phyloP scores from a whole-genome alignment of 2,797 vertebrate species.

The Rhinichthys osculus region DNA sequence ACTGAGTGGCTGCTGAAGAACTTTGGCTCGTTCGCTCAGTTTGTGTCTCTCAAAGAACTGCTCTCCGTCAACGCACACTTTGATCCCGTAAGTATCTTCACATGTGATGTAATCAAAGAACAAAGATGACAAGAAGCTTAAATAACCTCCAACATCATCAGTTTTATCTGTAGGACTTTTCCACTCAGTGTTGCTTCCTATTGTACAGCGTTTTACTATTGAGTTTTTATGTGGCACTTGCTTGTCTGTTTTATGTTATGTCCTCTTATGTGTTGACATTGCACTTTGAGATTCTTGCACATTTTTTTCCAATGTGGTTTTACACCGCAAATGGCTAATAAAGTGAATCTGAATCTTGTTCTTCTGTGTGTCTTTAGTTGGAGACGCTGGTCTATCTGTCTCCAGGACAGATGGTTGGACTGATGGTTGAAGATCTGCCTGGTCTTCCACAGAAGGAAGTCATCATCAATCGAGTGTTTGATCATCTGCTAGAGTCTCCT shows the following conservation, averaged over 20 bases:
- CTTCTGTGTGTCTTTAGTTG: conserved; percentile 61
- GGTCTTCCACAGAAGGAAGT: conserved; percentile 60
- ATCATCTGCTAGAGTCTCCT: conserved; percentile 65
- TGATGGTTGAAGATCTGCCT: conserved; percentile 69
- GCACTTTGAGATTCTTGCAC: too few relatives aligned
- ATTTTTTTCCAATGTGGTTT: too few relatives aligned
- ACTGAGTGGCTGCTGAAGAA: conserved; percentile 47
- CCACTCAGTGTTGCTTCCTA: too few relatives aligned
- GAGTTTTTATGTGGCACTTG: too few relatives aligned
- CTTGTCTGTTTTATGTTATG: too few relatives aligned
- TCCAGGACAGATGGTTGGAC: conserved; percentile 66
- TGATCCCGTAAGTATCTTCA: conserved; percentile 33
- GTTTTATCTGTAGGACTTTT: background rate
- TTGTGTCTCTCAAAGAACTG: conserved; percentile 25
- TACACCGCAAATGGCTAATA: too few relatives aligned
- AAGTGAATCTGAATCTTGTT: background rate
- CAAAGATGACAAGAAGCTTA: background rate
- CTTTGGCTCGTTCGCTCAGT: conserved; percentile 38
- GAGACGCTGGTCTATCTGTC: conserved; percentile 63
- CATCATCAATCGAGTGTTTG: conserved; percentile 70
- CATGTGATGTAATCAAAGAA: background rate
- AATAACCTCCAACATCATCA: too few relatives aligned
- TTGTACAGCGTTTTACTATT: too few relatives aligned
- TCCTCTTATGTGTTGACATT: too few relatives aligned
- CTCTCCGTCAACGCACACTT: conserved; percentile 41